These are phyloP conservation scores for Bombyx mandarina DNA, from an alignment of 1,140 invertebrate species.

Conservation along the genomic window DNA sequence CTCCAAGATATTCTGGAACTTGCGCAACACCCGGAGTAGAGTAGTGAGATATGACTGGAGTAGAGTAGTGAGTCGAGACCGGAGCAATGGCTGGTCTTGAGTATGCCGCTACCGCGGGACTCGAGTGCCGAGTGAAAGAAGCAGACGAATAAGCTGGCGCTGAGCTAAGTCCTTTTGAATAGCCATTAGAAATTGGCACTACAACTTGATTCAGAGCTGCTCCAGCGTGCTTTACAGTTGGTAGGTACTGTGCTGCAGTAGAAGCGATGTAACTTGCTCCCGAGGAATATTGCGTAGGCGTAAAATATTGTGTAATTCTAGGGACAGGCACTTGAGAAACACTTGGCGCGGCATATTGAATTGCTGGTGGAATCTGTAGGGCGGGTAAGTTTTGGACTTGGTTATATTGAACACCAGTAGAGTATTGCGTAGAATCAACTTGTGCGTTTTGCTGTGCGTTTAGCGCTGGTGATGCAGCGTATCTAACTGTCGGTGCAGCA, in stretches of 20 bases:
- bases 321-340: slow-evolving; percentile 16
- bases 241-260: slow-evolving; percentile 20
- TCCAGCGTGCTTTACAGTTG: slow-evolving; percentile 1
- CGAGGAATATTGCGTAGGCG: slow-evolving; percentile 4
- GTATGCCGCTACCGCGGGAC: slow-evolving; percentile 20
- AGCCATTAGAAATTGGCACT: slow-evolving; percentile 23
- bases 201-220: slow-evolving; percentile 7
- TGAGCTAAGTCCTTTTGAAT: slow-evolving; percentile 8
- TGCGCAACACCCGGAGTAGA: slow-evolving; percentile 6
- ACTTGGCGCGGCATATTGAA: slow-evolving; percentile 15
- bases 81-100: slow-evolving; percentile 27
- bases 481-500: slow-evolving; percentile 40
- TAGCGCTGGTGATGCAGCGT: slow-evolving; percentile 36
- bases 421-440: slow-evolving; percentile 3
- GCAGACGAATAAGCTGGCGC: slow-evolving; percentile 16
- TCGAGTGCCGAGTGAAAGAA: slow-evolving; percentile 13
- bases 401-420: slow-evolving; percentile 19
- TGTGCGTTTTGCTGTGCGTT: slow-evolving; percentile 26
- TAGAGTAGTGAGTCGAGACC: slow-evolving; percentile 18
- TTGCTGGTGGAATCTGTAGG: slow-evolving; percentile 9
- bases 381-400: slow-evolving; percentile 15
- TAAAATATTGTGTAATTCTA: slow-evolving; percentile 16
- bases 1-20: slow-evolving; percentile 1
- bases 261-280: slow-evolving; percentile 9
- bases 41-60: slow-evolving; percentile 10